Base-by-base conservation (phyloP, 2,113 vertebrate species). In the Neotragus pygmaeus region DNA sequence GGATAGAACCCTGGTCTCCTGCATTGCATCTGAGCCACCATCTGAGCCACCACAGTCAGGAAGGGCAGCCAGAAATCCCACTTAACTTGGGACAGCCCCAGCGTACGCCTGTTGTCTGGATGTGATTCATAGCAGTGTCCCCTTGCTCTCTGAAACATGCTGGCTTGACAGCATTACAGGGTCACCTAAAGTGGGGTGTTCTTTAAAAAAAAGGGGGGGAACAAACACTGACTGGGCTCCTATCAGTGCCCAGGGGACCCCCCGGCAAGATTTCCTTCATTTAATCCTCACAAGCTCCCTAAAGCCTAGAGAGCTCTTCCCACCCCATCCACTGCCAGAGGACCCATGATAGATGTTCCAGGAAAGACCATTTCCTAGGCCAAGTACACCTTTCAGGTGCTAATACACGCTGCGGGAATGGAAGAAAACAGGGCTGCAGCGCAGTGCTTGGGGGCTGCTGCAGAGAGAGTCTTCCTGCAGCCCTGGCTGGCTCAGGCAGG, bases 371-470 rank as follows among this genome's bases (percentile, higher is more conserved):
- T 16, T 45, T 23, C 62, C 81, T 33, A 1, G 11, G 39, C 12
- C 55, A 21, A 23, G 39, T 1, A 4, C 19, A 49, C 3, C 33
- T 96, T 77, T 28, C 58, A 5, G 2, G n/a, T 27, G 53, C 14
- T 57, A 27, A 66, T 1, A 0, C 1, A 6, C 9, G 0, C 11
- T 36, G 45, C 12, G 0, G 47, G 39, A 45, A 45, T 7, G 13
- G 45, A 53, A 21, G 14, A 9, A 49, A 33, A 4, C 30, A 2
- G 3, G 43, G 43, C 43, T n/a, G n/a, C 30, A 25, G 57, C 6
- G 0, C 3, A 2, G 8, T 2, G 66, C 33, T 17, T 2, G n/a
- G 43, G 17, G 27, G 36, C 57, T 12, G 5, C 8, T 19, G 17
- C 39, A 39, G 10, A 23, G 10, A 23, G 1, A 3, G 27, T 15